phyloP scores from a whole-genome alignment of 2,113 vertebrate species.

The Enhydra lutris region DNA sequence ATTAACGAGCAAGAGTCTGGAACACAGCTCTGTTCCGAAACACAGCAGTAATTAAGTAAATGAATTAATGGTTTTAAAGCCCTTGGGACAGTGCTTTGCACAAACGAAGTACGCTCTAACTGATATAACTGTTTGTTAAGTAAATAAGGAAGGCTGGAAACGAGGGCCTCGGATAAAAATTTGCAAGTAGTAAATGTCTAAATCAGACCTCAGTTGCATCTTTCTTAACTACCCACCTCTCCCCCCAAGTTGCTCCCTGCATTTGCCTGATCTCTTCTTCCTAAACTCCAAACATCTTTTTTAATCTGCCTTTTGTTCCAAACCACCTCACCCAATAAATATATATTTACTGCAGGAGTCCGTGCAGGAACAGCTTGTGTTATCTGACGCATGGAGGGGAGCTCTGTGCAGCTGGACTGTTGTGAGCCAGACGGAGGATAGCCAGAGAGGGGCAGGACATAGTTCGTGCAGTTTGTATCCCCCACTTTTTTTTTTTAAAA shows the following conservation, averaged over 20 bases:
- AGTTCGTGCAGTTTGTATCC: background rate
- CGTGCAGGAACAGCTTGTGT: accelerated
- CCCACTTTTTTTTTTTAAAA: background rate
- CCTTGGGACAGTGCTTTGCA: background rate
- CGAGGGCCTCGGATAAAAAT: background rate
- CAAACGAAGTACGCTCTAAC: background rate
- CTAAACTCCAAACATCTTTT: background rate
- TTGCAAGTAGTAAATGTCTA: background rate
- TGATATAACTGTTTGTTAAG: background rate
- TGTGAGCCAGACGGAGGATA: background rate
- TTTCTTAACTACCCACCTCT: background rate
- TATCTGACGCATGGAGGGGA: background rate
- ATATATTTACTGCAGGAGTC: background rate
- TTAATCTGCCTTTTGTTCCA: background rate
- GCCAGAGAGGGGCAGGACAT: background rate
- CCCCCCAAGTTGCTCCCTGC: background rate
- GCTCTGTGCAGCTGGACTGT: background rate
- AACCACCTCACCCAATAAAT: background rate
- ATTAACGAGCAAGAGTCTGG: background rate
- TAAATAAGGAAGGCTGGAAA: background rate
- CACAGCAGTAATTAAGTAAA: slow-evolving; percentile 23
- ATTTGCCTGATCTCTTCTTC: background rate
- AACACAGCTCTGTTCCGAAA: background rate
- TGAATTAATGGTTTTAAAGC: slow-evolving; percentile 37
- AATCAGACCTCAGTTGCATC: background rate